Base-by-base conservation (phyloP, 1,140 invertebrate species). In the Drosophila ercepeae region DNA sequence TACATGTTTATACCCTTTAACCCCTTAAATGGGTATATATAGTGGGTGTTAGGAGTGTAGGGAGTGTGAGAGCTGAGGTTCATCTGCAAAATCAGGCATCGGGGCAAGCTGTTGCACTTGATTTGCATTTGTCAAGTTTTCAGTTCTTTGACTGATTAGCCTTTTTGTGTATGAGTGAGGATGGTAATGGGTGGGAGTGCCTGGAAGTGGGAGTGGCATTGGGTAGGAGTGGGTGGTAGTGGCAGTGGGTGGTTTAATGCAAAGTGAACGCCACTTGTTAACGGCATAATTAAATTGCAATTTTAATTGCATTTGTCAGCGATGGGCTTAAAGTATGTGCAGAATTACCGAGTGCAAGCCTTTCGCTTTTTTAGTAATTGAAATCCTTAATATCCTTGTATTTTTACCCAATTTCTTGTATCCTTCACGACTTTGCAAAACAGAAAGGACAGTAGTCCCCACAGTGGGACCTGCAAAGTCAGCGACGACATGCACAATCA, bases 141-240 rank as follows among this genome's bases (percentile, higher is more conserved):
- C 46, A 54, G 45, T 63, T 65, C 63, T 67, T 65, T 67, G 63
- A 67, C 27, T 67, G 59, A 67, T 67, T 67, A 67, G 60, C 59
- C 42, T 32, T 32, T 13, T 3, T 27, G 11, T n/a, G n/a, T n/a
- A n/a, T n/a, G n/a, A n/a, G n/a, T n/a, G n/a, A n/a, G 8, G 2
- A 7, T 11, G 14, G 41, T 32, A 6, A n/a, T n/a, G 13, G 4
- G 18, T n/a, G 27, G 14, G 29, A 48, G 42, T 41, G 9, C 2
- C 18, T 27, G n/a, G n/a, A n/a, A n/a, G 34, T 41, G 34, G 11
- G 8, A 1, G 8, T 11, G 14, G 41, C 7, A 6, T 19, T n/a
- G 13, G 4, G 18, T n/a, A 16, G 14, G 29, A 48, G 42, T 41
- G 9, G 4, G 25, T 27, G n/a, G n/a, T n/a, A n/a, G 34, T 41